Percentiles rank a stretch among this genome's conserved stretches.
These are phyloP conservation scores for Acrocephalus kingi DNA, from an alignment of 2,113 vertebrate species.

Conservation along the genomic window DNA sequence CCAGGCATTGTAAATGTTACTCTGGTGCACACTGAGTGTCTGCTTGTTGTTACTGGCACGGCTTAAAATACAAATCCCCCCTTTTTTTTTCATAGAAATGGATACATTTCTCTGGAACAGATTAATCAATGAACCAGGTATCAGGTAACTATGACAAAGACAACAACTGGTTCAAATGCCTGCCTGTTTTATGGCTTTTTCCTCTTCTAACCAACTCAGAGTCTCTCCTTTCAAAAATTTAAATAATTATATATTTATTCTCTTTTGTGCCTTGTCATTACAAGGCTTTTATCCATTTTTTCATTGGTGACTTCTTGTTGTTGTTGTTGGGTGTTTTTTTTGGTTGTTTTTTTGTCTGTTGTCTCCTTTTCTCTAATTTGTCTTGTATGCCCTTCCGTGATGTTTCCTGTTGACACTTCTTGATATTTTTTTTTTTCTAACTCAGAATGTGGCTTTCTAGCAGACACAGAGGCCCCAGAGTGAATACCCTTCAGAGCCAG, in stretches of 20 bases:
- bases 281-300: background rate
- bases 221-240: background rate
- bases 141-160: slow-evolving; percentile 54
- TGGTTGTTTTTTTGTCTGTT: background rate
- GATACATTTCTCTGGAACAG: slow-evolving; percentile 44
- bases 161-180: background rate
- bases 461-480: slow-evolving; percentile 79
- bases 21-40: slow-evolving; percentile 57
- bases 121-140: slow-evolving; percentile 62
- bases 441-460: slow-evolving; percentile 76
- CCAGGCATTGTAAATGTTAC: slow-evolving; percentile 67
- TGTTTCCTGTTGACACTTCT: slow-evolving; percentile 78
- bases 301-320: no score
- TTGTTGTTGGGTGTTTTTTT: no score
- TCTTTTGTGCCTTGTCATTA: slow-evolving; percentile 11
- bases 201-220: background rate
- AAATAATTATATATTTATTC: slow-evolving; percentile 15
- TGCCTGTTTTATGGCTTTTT: background rate
- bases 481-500: slow-evolving; percentile 72
- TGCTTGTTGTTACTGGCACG: slow-evolving; percentile 42
- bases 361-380: slow-evolving; percentile 67
- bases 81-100: background rate
- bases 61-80: slow-evolving; percentile 39
- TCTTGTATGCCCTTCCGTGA: slow-evolving; percentile 66
- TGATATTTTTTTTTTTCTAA: slow-evolving; percentile 71